Percentiles rank a stretch among this genome's conserved stretches.
These are phyloP conservation scores for Ceratitis capitata DNA, from an alignment of 1,140 invertebrate species.

Conservation along the genomic window DNA sequence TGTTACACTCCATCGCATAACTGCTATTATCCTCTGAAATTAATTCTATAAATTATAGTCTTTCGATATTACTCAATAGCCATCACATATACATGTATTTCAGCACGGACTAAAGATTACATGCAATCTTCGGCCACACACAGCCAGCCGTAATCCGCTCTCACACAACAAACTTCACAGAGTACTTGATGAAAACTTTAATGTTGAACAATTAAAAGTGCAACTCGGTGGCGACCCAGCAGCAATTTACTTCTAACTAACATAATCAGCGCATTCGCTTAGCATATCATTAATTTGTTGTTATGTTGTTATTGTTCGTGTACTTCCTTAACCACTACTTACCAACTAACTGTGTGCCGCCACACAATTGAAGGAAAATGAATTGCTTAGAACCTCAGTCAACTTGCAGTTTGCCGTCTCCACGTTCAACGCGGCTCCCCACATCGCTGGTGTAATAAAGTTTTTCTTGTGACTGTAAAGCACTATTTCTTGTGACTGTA, in stretches of 20 bases:
- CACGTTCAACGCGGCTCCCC: neutral
- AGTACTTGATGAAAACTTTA: conserved; percentile 15
- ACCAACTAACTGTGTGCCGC: neutral
- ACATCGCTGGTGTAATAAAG: neutral
- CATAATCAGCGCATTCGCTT: neutral
- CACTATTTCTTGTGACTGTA: neutral
- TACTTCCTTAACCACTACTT: neutral
- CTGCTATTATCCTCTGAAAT: no score
- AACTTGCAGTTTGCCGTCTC: neutral
- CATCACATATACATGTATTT: no score
- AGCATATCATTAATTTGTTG: neutral
- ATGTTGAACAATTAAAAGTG: conserved; percentile 33
- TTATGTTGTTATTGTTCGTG: neutral
- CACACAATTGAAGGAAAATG: neutral
- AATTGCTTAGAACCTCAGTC: neutral
- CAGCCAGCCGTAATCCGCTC: neutral
- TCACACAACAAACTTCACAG: neutral
- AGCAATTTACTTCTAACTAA: conserved; percentile 31
- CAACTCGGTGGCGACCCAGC: neutral
- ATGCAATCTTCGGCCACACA: neutral
- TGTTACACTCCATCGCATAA: no score
- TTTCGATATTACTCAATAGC: no score
- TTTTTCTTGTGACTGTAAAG: neutral
- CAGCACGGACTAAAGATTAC: no score
- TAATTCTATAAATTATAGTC: no score